These are phyloP conservation scores for Trachelus stipa DNA, from an alignment of 2,888 invertebrate species.

Conservation along the genomic window DNA sequence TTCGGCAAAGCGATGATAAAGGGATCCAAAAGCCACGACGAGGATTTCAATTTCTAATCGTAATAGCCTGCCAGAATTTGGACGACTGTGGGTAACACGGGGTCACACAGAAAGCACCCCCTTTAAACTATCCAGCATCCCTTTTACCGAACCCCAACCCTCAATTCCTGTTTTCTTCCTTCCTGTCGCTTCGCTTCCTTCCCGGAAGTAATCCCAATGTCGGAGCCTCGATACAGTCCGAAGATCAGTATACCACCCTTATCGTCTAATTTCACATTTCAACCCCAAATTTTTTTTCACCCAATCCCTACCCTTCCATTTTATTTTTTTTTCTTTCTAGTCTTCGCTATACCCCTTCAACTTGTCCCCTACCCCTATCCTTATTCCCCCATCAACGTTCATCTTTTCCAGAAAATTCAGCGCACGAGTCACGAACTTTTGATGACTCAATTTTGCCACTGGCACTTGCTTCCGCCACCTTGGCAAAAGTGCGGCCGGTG, in stretches of 20 bases:
- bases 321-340: slow-evolving; percentile 12
- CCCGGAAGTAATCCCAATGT: too few species aligned
- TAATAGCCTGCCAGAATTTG: too few species aligned
- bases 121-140: not conserved
- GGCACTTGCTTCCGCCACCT: slow-evolving; percentile 32
- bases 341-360: not conserved
- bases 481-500: not conserved
- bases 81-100: too few species aligned
- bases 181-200: too few species aligned
- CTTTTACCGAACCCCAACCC: not conserved
- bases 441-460: slow-evolving; percentile 56
- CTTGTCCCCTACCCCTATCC: too few species aligned
- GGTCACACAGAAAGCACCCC: not conserved
- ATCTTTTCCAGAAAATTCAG: slow-evolving; percentile 42
- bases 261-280: not conserved
- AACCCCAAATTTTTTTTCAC: not conserved
- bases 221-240: too few species aligned
- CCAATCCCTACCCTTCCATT: slow-evolving; percentile 3
- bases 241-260: too few species aligned
- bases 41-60: too few species aligned
- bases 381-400: not conserved
- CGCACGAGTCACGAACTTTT: slow-evolving; percentile 56
- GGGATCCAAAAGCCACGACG: too few species aligned
- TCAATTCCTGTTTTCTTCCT: too few species aligned
- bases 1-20: too few species aligned